Percentiles rank a stretch among this genome's conserved stretches.
Evolutionary conservation across 2,888 invertebrate genomes (phyloP).

Genomic region (Lampropteryx suffumata): DNA sequence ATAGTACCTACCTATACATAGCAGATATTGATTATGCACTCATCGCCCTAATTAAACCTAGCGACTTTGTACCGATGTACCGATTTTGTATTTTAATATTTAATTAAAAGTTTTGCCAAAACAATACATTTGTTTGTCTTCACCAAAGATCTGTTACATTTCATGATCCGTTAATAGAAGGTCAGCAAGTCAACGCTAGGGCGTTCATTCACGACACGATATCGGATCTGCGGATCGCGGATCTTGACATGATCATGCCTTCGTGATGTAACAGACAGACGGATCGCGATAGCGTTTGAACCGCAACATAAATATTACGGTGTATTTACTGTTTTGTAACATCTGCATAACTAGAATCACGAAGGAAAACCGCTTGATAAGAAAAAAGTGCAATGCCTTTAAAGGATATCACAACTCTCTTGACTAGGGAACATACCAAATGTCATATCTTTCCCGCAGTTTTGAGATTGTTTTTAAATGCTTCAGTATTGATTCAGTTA

Average conservation of each 20-base stretch:
- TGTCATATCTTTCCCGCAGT: no score
- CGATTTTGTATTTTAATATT: no score
- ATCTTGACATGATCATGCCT: slow-evolving; percentile 63
- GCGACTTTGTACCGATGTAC: no score
- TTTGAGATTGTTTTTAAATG: no score
- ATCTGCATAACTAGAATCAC: slow-evolving; percentile 27
- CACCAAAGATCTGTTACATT: slow-evolving; percentile 32
- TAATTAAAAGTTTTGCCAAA: slow-evolving; percentile 9
- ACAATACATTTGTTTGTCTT: slow-evolving; percentile 14
- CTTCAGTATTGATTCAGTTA: no score
- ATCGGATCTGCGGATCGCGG: slow-evolving; percentile 56
- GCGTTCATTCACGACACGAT: slow-evolving; percentile 52
- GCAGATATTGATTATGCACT: no score
- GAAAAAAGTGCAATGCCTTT: slow-evolving; percentile 18
- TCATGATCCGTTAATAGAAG: slow-evolving; percentile 42
- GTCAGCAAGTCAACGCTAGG: slow-evolving; percentile 39
- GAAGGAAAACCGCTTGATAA: slow-evolving; percentile 1
- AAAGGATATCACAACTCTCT: slow-evolving; percentile 7
- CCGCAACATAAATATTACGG: slow-evolving; percentile 40
- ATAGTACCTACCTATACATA: no score
- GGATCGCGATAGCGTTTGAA: slow-evolving; percentile 44
- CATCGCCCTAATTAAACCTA: no score
- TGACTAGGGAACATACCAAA: no score
- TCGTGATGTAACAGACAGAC: slow-evolving; percentile 58
- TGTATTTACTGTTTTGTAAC: slow-evolving; percentile 34